phyloP scores from a whole-genome alignment of 2,888 invertebrate genomes.

The Aleiodes leptofemur region DNA sequence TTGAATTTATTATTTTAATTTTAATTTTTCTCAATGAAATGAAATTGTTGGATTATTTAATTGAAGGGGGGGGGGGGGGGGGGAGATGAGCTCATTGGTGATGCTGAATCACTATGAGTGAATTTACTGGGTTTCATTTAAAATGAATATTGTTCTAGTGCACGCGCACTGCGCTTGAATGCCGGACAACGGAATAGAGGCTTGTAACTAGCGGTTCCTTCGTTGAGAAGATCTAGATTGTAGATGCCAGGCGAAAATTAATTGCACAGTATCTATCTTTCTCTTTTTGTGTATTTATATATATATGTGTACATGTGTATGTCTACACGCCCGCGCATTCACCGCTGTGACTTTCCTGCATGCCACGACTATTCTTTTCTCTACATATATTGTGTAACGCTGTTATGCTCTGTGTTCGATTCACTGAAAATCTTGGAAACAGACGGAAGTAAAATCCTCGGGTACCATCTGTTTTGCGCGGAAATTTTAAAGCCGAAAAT shows the following conservation, averaged over 20 bases:
- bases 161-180: conserved; percentile 37
- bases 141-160: conserved; percentile 15
- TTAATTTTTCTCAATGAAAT: neutral
- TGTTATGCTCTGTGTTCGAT: neutral
- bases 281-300: neutral
- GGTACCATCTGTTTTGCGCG: no score
- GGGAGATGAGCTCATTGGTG: neutral
- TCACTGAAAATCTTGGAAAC: neutral
- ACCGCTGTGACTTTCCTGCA: neutral
- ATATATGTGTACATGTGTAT: conserved; percentile 7
- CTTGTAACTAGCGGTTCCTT: conserved; percentile 66
- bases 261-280: conserved; percentile 49
- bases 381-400: conserved; percentile 4
- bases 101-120: neutral
- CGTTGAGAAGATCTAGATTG: conserved; percentile 66
- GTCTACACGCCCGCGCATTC: conserved; percentile 28
- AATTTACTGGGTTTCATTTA: neutral
- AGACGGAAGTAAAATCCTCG: no score
- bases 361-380: neutral
- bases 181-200: conserved; percentile 68
- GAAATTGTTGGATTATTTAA: neutral
- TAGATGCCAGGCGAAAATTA: conserved; percentile 64
- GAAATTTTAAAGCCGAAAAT: no score
- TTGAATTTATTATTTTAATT: conserved; percentile 19
- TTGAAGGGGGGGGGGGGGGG: no score